Base-by-base conservation (phyloP, 2,113 vertebrate species). In the Halichoeres trimaculatus region DNA sequence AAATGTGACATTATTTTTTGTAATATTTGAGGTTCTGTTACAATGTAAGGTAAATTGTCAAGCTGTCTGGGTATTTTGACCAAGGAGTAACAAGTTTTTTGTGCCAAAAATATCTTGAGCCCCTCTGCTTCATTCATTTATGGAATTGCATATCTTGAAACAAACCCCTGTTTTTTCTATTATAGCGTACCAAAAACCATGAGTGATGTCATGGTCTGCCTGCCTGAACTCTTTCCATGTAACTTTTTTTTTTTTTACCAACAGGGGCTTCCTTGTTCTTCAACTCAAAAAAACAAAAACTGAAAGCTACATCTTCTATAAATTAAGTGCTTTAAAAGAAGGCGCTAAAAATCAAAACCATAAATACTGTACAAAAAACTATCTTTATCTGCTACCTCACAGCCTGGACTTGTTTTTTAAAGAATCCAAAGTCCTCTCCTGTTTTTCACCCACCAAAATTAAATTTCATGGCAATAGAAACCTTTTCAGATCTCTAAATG, bases 291-390 rank as follows among this genome's bases (percentile, higher is more conserved):
- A 76, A 67, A 62, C 16, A 38, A 82, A 76, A 79, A 74, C 82
- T 88, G 85, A 85, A 88, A 77, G 88, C 79, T 89, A 91, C 84
- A 83, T 89, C 24, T 66, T 87, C 75, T 91, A 93, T 94, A 94
- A 95, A 94, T 95, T 95, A 95, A 95, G 94, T 94, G 94, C 94
- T 92, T 82, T 90, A 90, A 91, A 93, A 94, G 70, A 73, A 80
- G 70, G 68, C 83, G 78, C 85, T 91, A 93, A 94, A 93, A 92
- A 90, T 90, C 58, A 79, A 93, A 93, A 93, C 85, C 91, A 94
- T 95, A 95, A 95, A 95, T 95, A 95, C 95, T 95, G 93, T 95
- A 95, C 95, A 95, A 76, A 30, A n/a, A 78, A 83, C 83, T 83
- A 80, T 85, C 74, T 77, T 82, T 43, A 80, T 80, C 64, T 86